Conservation (phyloP, 2,797 vertebrate genomes). For the Clarias platycephalus region DNA sequence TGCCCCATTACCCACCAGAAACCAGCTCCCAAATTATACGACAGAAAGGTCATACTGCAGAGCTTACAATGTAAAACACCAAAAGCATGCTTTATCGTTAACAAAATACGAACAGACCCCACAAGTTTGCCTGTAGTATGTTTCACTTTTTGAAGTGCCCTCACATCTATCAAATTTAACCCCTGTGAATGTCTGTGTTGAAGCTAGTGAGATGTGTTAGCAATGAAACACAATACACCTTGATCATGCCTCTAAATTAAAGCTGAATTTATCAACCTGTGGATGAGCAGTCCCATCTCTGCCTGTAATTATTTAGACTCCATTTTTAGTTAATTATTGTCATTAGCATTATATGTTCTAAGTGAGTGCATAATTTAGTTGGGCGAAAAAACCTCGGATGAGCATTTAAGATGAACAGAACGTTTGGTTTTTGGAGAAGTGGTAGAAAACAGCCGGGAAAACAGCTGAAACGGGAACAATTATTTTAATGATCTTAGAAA, state of each 20-base stretch:
- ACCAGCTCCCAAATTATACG: slow-evolving; percentile 4
- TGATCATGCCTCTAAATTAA: slow-evolving; percentile 73
- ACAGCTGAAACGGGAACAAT: slow-evolving; percentile 97
- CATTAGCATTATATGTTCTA: slow-evolving; percentile 93
- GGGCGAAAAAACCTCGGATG: slow-evolving; percentile 77
- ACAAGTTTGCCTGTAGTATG: slow-evolving; percentile 55
- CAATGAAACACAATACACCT: slow-evolving; percentile 75
- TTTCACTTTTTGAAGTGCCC: slow-evolving; percentile 61
- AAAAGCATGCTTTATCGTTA: neutral
- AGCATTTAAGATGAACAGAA: slow-evolving; percentile 89
- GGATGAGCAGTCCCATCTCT: slow-evolving; percentile 76
- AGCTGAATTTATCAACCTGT: slow-evolving; percentile 69
- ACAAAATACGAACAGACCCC: slow-evolving; percentile 31
- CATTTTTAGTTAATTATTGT: slow-evolving; percentile 97
- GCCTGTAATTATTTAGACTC: slow-evolving; percentile 94
- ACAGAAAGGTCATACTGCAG: slow-evolving; percentile 44
- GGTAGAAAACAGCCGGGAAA: slow-evolving; percentile 92
- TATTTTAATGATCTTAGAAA: slow-evolving; percentile 98
- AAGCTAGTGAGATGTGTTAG: slow-evolving; percentile 64
- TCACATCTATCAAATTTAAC: slow-evolving; percentile 57
- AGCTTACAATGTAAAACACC: slow-evolving; percentile 11
- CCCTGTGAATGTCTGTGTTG: slow-evolving; percentile 60
- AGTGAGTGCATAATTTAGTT: slow-evolving; percentile 91
- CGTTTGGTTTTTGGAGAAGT: slow-evolving; percentile 91
- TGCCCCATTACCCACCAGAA: slow-evolving; percentile 25